phyloP scores from a whole-genome alignment of 2,797 vertebrate genomes.

The Lateolabrax maculatus region DNA sequence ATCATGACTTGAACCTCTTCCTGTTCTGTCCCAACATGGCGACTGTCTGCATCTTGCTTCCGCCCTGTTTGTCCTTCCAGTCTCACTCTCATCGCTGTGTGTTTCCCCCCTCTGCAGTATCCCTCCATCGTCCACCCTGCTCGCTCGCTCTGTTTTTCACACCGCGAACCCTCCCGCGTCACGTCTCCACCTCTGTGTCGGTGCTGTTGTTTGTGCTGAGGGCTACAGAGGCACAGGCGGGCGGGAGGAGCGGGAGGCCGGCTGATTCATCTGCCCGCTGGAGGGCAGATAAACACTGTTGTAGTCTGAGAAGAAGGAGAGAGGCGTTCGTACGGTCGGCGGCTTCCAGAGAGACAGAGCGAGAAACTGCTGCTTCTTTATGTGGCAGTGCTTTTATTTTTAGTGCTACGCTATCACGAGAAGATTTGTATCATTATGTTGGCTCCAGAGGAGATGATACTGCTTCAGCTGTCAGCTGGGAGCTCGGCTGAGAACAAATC shows the following conservation, averaged over 20 bases:
- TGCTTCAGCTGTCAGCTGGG: not conserved
- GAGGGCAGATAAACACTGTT: slow-evolving; percentile 47
- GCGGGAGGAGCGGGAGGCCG: slow-evolving; percentile 12
- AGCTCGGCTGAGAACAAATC: not conserved
- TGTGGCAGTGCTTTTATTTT: slow-evolving; percentile 15
- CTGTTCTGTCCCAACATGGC: not conserved
- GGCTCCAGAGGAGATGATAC: not conserved
- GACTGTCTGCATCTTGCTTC: not conserved
- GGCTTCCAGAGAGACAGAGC: slow-evolving; percentile 16
- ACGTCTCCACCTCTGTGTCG: slow-evolving; percentile 37
- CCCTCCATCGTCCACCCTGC: slow-evolving; percentile 28
- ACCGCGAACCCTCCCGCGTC: slow-evolving; percentile 10
- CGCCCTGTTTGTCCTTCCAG: not conserved
- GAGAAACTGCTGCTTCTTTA: not conserved
- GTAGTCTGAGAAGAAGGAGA: slow-evolving; percentile 22
- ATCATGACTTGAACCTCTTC: not conserved
- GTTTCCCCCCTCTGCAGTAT: not conserved
- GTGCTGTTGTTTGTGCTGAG: slow-evolving; percentile 60
- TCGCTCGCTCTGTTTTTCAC: slow-evolving; percentile 10
- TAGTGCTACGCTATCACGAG: not conserved
- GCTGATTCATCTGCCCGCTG: slow-evolving; percentile 50
- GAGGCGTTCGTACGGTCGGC: not conserved
- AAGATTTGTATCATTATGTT: not conserved
- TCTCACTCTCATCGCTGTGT: not conserved
- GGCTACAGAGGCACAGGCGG: slow-evolving; percentile 48